Conservation (phyloP, 2,113 vertebrate species). For the Uropsilus gracilis region DNA sequence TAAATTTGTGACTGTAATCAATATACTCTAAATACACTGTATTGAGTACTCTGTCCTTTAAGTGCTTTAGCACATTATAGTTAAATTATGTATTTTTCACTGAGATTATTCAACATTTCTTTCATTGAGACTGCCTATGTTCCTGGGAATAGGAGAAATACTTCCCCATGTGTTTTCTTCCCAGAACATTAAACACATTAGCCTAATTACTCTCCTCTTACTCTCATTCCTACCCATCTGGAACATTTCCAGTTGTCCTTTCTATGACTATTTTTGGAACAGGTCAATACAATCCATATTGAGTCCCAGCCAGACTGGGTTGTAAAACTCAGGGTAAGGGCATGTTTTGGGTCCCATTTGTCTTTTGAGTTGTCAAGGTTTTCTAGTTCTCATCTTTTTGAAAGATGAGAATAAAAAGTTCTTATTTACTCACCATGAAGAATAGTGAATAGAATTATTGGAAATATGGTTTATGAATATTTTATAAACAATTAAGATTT, state of each 20-base stretch:
- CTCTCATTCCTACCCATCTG: background rate
- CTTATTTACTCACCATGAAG: background rate
- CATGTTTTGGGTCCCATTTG: background rate
- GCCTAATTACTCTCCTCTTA: constrained; percentile 33
- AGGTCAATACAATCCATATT: background rate
- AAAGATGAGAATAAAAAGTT: background rate
- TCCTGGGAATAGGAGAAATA: background rate
- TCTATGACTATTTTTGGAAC: constrained; percentile 29
- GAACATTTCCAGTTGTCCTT: constrained; percentile 22
- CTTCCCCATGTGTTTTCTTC: constrained; percentile 44
- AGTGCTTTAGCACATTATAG: constrained; percentile 18
- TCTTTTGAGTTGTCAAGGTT: background rate
- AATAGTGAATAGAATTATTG: background rate
- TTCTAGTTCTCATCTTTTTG: background rate
- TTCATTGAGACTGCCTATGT: background rate
- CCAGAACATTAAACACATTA: constrained; percentile 68
- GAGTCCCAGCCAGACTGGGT: background rate
- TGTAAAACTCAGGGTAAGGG: background rate
- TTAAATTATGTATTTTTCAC: constrained; percentile 4
- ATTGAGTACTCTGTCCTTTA: constrained; percentile 8
- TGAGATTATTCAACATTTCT: background rate
- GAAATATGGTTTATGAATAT: background rate
- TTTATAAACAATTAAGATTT: background rate
- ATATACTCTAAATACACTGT: constrained; percentile 30
- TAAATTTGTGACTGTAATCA: constrained; percentile 53